Conservation (phyloP, 2,888 invertebrate species). For the Acanthosoma haemorrhoidale region DNA sequence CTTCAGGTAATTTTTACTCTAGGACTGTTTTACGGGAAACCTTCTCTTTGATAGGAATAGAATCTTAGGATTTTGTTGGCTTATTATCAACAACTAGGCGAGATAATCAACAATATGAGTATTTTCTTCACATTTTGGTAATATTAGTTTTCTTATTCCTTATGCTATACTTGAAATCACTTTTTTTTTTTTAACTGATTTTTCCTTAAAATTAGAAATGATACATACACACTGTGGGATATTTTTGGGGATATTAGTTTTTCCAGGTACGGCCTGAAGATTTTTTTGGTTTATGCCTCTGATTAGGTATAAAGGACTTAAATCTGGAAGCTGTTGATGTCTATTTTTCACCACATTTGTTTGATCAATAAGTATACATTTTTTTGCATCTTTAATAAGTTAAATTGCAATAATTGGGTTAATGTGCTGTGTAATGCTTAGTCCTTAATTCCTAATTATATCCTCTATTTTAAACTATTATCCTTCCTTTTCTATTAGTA, state of each 20-base stretch:
- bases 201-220: not conserved
- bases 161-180: slow-evolving; percentile 2
- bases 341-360: slow-evolving; percentile 4
- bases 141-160: slow-evolving; percentile 10
- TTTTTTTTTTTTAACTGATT: not conserved
- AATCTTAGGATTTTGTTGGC: slow-evolving; percentile 14
- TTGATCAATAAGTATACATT: slow-evolving; percentile 1
- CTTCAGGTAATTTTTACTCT: slow-evolving; percentile 10
- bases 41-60: slow-evolving; percentile 14
- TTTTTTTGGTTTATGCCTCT: slow-evolving; percentile 10
- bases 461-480: not conserved
- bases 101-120: slow-evolving; percentile 2
- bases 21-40: slow-evolving; percentile 10
- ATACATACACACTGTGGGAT: slow-evolving; percentile 11
- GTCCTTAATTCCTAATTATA: not conserved
- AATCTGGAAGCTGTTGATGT: slow-evolving; percentile 3
- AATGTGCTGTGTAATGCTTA: slow-evolving; percentile 12
- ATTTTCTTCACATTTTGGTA: slow-evolving; percentile 12
- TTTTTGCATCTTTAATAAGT: not conserved
- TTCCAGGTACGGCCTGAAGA: slow-evolving; percentile 14
- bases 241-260: not conserved
- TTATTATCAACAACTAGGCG: slow-evolving; percentile 8
- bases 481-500: not conserved
- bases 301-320: slow-evolving; percentile 14
- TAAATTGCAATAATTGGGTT: not conserved